Evolutionary conservation across 2,888 invertebrate genomes (phyloP), one percentile per base, ranked within the genome.

Genomic region (Nomada fucata): DNA sequence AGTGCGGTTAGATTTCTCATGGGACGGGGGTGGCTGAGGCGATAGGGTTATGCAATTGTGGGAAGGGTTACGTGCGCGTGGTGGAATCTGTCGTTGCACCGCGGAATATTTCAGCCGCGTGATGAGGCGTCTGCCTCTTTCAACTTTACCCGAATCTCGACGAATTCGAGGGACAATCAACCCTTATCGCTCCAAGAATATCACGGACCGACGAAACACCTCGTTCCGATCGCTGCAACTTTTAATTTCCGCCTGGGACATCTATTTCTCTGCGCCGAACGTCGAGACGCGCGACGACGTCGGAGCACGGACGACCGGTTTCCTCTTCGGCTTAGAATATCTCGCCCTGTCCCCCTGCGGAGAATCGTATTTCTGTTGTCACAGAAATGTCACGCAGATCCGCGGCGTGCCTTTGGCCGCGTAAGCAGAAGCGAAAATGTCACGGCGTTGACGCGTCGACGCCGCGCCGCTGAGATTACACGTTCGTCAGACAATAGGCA

Each of bases 341-440:
- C 86, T 57, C 63, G 67, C 64, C 20, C 70, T 20, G 53, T 57
- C 20, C 23, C 53, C 61, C 76, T 55, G 23, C 23, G 36, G 68
- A 70, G 87, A 87, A 70, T 87, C 87, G 83, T 78, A 83, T 87
- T 87, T 87, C 86, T 83, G 83, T 87, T 86, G 85, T 75, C 83
- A 67, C 42, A 72, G 78, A 87, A 86, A 79, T 76, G 80, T 87
- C 87, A 83, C 85, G 85, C 85, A 70, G 71, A 55, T 13, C 68
- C 71, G 78, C 59, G 71, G 53, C 71, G 57, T 53, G 60, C 50
- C 29, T 63, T 55, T 11, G 57, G 60, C 26, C 42, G 65, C 69
- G 64, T 64, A 68, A 77, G 72, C 77, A 72, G 79, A 79, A 70
- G 76, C 76, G 79, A 79, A 65, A 79, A 79, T 70, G 79, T 76